Conservation (phyloP, 2,113 vertebrate species). For the Pipra filicauda region DNA sequence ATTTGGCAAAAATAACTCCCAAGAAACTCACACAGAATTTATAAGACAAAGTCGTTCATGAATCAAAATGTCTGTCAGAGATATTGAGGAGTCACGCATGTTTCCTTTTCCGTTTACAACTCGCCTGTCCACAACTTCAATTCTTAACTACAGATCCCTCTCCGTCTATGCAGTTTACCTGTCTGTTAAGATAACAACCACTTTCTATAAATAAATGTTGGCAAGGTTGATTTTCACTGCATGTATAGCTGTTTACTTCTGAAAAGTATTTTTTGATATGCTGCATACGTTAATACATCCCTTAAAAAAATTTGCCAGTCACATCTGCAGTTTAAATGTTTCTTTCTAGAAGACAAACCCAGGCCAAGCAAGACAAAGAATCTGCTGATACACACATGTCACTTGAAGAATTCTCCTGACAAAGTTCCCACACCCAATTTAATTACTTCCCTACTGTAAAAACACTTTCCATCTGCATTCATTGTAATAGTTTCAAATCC, state of each 20-base stretch:
- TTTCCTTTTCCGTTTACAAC: background rate
- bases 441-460: conserved; percentile 80
- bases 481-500: conserved; percentile 76
- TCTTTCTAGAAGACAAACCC: conserved; percentile 64
- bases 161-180: background rate
- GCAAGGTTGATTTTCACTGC: background rate
- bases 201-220: background rate
- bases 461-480: conserved; percentile 80
- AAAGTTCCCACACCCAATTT: conserved; percentile 78
- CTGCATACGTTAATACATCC: conserved; percentile 2
- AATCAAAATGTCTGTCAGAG: background rate
- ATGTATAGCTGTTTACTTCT: background rate
- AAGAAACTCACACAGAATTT: background rate
- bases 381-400: conserved; percentile 79
- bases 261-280: background rate
- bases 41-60: background rate
- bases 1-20: background rate
- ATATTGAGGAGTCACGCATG: background rate
- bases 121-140: accelerated
- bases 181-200: background rate
- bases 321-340: conserved; percentile 60
- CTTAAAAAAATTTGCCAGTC: conserved; percentile 27
- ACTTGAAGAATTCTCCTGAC: conserved; percentile 79
- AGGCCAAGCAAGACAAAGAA: conserved; percentile 77
- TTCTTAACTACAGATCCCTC: background rate